Conservation (phyloP, 2,797 vertebrate genomes). For the Perodicticus potto region DNA sequence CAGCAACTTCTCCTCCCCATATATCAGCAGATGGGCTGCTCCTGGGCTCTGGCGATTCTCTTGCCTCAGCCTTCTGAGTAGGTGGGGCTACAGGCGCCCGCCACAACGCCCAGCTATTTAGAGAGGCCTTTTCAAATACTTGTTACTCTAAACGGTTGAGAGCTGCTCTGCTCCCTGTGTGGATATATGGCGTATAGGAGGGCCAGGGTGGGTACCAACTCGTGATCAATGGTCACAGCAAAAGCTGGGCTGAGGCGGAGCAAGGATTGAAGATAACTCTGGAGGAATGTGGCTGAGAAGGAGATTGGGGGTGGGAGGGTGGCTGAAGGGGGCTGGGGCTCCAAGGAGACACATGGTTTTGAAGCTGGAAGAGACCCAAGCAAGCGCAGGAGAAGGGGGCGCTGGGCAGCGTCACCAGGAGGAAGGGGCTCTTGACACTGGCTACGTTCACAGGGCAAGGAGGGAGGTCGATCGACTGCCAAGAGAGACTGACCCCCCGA, state of each 20-base stretch:
- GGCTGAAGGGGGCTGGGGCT: background rate
- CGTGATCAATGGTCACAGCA: no score
- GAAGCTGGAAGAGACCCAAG: background rate
- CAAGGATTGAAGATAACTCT: background rate
- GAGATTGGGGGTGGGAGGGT: background rate
- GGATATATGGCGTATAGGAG: background rate
- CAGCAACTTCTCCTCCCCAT: background rate
- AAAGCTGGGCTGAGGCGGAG: background rate
- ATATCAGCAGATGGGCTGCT: background rate
- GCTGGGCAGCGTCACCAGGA: background rate
- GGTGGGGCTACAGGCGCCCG: no score
- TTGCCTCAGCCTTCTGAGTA: no score
- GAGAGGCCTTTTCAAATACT: no score
- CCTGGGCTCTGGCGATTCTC: no score
- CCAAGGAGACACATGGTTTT: background rate
- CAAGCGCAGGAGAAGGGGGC: background rate
- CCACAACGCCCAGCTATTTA: no score
- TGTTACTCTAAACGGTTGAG: background rate
- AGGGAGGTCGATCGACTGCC: background rate
- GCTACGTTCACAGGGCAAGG: background rate
- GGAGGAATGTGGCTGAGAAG: background rate
- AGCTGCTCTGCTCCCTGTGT: background rate
- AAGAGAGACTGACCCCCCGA: background rate
- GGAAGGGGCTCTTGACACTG: background rate
- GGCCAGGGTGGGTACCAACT: background rate